phyloP scores from a whole-genome alignment of 2,888 invertebrate species.

The Gerris lacustris region DNA sequence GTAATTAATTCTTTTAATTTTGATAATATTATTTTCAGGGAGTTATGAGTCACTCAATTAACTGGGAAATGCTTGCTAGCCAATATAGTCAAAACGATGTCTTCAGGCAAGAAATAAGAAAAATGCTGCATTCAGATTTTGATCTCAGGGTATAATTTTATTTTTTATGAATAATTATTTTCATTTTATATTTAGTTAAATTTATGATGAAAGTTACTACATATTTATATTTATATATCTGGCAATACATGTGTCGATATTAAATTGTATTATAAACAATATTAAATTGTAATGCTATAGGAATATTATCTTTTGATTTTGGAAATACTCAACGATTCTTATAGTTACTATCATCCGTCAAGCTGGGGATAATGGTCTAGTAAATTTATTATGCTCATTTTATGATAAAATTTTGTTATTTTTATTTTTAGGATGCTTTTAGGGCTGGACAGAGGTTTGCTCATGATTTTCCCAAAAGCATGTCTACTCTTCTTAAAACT shows the following conservation, averaged over 20 bases:
- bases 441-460: conserved; percentile 61
- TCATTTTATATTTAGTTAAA: conserved; percentile 9
- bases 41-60: conserved; percentile 87
- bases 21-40: conserved; percentile 48
- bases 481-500: conserved; percentile 25
- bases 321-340: no score
- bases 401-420: neutral
- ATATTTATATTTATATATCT: neutral
- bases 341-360: no score
- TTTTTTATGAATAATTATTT: neutral
- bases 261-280: no score
- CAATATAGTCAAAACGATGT: conserved; percentile 72
- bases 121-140: conserved; percentile 71
- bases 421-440: conserved; percentile 36
- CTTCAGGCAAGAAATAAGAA: conserved; percentile 71
- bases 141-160: conserved; percentile 37
- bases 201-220: no score
- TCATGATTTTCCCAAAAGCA: conserved; percentile 46
- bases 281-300: no score
- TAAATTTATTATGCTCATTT: no score
- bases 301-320: no score
- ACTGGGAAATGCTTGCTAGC: conserved; percentile 80
- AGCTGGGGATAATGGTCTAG: no score
- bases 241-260: no score
- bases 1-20: neutral